Evolutionary conservation across 2,888 invertebrate species (phyloP).

Genomic region (Calliphora vomitoria): DNA sequence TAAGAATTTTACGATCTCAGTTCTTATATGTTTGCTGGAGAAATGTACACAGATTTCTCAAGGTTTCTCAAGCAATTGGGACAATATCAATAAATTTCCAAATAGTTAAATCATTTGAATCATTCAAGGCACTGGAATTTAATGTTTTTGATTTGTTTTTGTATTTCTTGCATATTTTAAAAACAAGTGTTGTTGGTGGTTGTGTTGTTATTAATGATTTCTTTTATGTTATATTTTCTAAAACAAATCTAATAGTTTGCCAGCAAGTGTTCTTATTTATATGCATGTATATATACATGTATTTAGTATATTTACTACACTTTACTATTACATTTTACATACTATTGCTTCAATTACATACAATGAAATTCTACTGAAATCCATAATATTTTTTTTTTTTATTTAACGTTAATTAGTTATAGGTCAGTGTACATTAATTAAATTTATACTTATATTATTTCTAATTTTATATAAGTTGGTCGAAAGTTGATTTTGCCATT

Average conservation of each 20-base stretch:
- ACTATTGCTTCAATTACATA: not conserved
- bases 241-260: not conserved
- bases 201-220: slow-evolving; percentile 35
- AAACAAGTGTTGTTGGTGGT: not conserved
- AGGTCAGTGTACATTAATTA: slow-evolving; percentile 49
- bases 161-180: slow-evolving; percentile 3
- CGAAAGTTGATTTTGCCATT: slow-evolving; percentile 61
- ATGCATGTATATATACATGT: not conserved
- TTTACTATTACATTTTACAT: not conserved
- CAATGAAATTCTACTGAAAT: not conserved
- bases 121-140: slow-evolving; percentile 8
- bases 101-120: not conserved
- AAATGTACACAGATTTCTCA: too few relatives aligned
- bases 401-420: slow-evolving; percentile 33
- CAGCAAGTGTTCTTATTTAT: slow-evolving; percentile 26
- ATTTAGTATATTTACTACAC: not conserved
- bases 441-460: not conserved
- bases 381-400: not conserved
- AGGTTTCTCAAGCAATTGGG: too few relatives aligned
- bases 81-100: too few relatives aligned
- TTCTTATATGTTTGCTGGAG: too few relatives aligned
- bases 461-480: slow-evolving; percentile 12
- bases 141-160: not conserved
- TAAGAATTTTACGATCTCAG: too few relatives aligned
- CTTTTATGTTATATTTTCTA: slow-evolving; percentile 21